These are phyloP conservation scores for Mythimna vitellina DNA, from an alignment of 2,888 invertebrate species.

Conservation along the genomic window DNA sequence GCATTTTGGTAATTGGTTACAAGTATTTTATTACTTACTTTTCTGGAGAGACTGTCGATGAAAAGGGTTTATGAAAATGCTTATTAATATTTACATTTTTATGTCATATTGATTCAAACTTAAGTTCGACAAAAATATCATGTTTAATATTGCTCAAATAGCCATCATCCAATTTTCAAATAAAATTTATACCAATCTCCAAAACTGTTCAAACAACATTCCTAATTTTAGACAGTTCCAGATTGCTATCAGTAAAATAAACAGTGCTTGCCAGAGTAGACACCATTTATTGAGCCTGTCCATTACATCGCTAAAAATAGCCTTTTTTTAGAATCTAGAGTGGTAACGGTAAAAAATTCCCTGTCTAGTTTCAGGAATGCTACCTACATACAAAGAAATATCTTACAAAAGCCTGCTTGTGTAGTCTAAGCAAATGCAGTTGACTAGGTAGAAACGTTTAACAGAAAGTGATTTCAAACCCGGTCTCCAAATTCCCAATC, in stretches of 20 bases:
- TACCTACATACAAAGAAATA: too few relatives aligned
- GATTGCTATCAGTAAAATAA: conserved; percentile 15
- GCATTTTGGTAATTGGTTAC: conserved; percentile 8
- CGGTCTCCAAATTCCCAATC: too few relatives aligned
- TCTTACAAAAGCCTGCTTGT: background rate
- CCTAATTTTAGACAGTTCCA: background rate
- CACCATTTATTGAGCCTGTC: conserved; percentile 5
- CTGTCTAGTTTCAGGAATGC: background rate
- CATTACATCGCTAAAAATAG: conserved; percentile 9
- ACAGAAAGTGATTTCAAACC: too few relatives aligned
- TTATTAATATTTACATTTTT: background rate
- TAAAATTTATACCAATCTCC: background rate
- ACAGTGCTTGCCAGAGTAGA: background rate
- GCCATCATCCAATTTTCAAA: too few relatives aligned
- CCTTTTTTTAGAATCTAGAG: conserved; percentile 8
- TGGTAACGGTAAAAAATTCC: background rate
- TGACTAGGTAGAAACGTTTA: background rate
- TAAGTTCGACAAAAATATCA: background rate
- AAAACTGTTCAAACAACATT: background rate
- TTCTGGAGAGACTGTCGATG: background rate
- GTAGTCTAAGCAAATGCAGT: background rate
- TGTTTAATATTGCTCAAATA: background rate
- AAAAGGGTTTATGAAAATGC: background rate
- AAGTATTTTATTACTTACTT: too few relatives aligned
- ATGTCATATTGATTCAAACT: background rate